Percentiles rank a stretch among this genome's conserved stretches.
phyloP scores from a whole-genome alignment of 2,888 invertebrate species.

The Lamellibrachia columna region DNA sequence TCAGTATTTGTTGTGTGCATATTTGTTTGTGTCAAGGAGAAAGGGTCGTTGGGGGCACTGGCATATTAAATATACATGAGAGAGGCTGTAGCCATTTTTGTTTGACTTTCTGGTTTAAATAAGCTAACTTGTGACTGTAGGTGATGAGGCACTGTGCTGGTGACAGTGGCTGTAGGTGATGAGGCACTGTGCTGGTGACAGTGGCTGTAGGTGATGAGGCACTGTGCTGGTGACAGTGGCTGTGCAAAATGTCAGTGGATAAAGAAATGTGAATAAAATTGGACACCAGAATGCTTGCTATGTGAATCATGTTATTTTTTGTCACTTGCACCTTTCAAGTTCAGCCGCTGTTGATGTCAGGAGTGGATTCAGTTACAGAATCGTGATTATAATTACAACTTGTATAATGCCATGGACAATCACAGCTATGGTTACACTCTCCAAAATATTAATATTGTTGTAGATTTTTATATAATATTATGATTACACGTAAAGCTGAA shows the following conservation, averaged over 20 bases:
- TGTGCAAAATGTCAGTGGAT: too few species aligned
- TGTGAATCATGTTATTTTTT: background rate
- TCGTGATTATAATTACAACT: background rate
- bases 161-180: too few species aligned
- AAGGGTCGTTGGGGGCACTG: background rate
- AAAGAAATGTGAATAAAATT: background rate
- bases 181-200: too few species aligned
- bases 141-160: too few species aligned
- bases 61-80: background rate
- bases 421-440: background rate
- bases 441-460: too few species aligned
- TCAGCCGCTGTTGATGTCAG: background rate
- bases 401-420: background rate
- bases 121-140: background rate
- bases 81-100: background rate
- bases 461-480: too few species aligned
- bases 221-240: background rate
- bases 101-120: background rate
- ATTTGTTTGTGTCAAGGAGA: background rate
- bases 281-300: background rate
- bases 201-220: background rate
- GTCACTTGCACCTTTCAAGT: background rate
- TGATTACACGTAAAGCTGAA: too few species aligned
- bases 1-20: background rate
- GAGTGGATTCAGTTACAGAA: background rate